These are phyloP conservation scores for Semotilus atromaculatus DNA, from an alignment of 2,797 vertebrate genomes.

Conservation along the genomic window DNA sequence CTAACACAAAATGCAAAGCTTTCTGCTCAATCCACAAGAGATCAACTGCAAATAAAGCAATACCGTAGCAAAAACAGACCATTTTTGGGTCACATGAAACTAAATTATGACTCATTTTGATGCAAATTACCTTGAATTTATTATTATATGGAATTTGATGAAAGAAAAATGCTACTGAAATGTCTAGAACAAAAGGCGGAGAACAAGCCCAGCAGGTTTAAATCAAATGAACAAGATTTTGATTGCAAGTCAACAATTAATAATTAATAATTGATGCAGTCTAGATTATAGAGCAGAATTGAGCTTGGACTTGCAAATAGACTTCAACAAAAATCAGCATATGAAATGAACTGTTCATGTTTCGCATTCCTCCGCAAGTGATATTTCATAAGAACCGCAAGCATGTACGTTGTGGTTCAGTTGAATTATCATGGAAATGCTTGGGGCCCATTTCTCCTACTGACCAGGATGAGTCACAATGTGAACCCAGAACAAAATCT, in stretches of 20 bases:
- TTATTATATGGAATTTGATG: not conserved
- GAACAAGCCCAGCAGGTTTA: slow-evolving; percentile 6
- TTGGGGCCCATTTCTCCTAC: not conserved
- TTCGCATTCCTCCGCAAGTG: not conserved
- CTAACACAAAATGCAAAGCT: not conserved
- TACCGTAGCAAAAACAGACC: not conserved
- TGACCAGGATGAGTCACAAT: slow-evolving; percentile 38
- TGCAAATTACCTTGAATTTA: not conserved
- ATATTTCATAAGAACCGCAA: slow-evolving; percentile 3
- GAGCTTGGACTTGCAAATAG: slow-evolving; percentile 25
- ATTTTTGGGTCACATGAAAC: not conserved
- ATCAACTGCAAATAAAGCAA: not conserved
- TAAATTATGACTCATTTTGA: not conserved
- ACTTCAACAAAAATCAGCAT: slow-evolving; percentile 10
- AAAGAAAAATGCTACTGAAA: not conserved
- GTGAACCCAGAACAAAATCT: slow-evolving; percentile 30
- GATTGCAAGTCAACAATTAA: not conserved
- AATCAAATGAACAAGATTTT: not conserved
- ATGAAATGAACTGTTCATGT: not conserved
- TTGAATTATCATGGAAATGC: not conserved
- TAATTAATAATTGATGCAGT: slow-evolving; percentile 13
- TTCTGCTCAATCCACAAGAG: not conserved
- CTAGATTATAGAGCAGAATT: slow-evolving; percentile 5
- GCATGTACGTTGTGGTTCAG: not conserved
- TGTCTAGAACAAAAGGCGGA: not conserved